phyloP scores from a whole-genome alignment of 1,140 invertebrate genomes.

The Lasaia peninsularis region DNA sequence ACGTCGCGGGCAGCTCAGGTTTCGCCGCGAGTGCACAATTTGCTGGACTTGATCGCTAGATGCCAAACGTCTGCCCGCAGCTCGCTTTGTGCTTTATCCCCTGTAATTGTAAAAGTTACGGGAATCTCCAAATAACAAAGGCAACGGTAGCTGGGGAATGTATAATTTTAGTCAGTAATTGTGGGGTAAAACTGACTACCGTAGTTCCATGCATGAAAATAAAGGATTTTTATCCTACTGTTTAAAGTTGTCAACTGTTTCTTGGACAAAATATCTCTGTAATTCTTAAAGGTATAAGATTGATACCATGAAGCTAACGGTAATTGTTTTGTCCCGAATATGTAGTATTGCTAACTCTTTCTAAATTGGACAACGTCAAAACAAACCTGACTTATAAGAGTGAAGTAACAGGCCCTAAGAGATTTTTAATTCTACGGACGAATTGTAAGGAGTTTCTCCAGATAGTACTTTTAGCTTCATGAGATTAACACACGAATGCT shows the following conservation, averaged over 20 bases:
- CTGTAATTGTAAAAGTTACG: slow-evolving; percentile 56
- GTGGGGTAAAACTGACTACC: background rate
- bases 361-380: too few relatives aligned
- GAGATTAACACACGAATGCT: too few relatives aligned
- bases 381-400: too few relatives aligned
- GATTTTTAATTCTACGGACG: too few relatives aligned
- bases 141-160: slow-evolving; percentile 61
- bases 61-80: slow-evolving; percentile 42
- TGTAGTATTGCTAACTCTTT: too few relatives aligned
- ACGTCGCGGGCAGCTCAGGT: slow-evolving; percentile 43
- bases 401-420: too few relatives aligned
- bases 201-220: background rate
- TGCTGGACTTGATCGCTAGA: slow-evolving; percentile 42
- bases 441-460: too few relatives aligned
- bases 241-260: background rate
- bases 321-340: too few relatives aligned
- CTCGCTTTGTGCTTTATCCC: slow-evolving; percentile 62
- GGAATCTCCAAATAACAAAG: slow-evolving; percentile 39
- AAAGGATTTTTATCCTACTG: too few relatives aligned
- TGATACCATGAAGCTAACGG: too few relatives aligned
- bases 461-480: too few relatives aligned
- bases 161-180: slow-evolving; percentile 44
- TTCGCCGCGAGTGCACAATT: slow-evolving; percentile 58
- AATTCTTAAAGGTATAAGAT: too few relatives aligned
- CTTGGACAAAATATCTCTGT: background rate